Conservation (phyloP, 2,113 vertebrate species). For the Sinocyclocheilus grahami region DNA sequence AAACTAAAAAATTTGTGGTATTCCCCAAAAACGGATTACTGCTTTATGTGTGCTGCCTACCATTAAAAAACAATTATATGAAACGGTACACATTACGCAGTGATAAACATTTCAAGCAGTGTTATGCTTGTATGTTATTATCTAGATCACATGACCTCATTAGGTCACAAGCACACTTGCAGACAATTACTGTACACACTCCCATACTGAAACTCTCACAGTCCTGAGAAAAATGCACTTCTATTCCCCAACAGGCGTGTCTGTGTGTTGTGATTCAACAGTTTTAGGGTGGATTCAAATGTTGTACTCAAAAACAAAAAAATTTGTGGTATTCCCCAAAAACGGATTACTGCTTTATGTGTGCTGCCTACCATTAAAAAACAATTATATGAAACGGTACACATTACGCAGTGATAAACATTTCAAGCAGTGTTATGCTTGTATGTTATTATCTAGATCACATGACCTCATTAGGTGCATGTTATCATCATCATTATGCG, state of each 20-base stretch:
- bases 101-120: background rate
- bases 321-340: background rate
- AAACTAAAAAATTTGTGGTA: background rate
- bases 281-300: conserved; percentile 36
- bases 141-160: too few relatives aligned
- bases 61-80: background rate
- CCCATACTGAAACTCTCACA: conserved; percentile 10
- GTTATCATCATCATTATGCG: background rate
- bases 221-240: conserved; percentile 8
- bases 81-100: background rate
- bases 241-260: conserved; percentile 1
- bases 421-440: background rate
- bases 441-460: conserved; percentile 11
- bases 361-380: background rate
- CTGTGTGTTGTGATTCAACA: conserved; percentile 4
- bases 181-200: conserved; percentile 16
- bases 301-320: background rate
- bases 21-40: background rate
- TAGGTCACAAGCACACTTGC: background rate
- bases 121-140: conserved; percentile 3
- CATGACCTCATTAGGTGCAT: too few relatives aligned
- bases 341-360: background rate
- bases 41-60: background rate
- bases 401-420: background rate
- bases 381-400: background rate